These are phyloP conservation scores for Plagodis dolabraria DNA, from an alignment of 2,888 invertebrate genomes.

Conservation along the genomic window DNA sequence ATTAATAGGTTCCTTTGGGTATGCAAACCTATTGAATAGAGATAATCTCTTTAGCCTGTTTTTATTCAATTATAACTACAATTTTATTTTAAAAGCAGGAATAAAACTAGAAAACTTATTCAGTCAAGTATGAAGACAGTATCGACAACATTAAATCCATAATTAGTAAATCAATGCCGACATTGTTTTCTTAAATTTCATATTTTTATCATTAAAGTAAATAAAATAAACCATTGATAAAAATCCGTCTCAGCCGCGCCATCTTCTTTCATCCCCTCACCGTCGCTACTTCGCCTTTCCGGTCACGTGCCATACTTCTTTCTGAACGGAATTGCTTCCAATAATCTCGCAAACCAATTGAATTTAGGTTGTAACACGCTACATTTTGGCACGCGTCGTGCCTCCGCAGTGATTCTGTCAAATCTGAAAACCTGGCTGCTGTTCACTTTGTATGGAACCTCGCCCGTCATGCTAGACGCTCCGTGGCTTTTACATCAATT, in stretches of 20 bases:
- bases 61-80: too few relatives aligned
- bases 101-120: too few relatives aligned
- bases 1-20: too few relatives aligned
- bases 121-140: too few relatives aligned
- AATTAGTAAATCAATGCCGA: too few relatives aligned
- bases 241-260: slow-evolving; percentile 43
- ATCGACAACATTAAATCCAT: too few relatives aligned
- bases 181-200: slow-evolving; percentile 3
- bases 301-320: slow-evolving; percentile 80
- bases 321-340: slow-evolving; percentile 81
- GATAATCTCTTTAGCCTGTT: too few relatives aligned
- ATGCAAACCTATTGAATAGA: too few relatives aligned
- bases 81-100: too few relatives aligned
- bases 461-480: slow-evolving; percentile 54
- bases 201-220: slow-evolving; percentile 56
- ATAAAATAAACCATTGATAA: slow-evolving; percentile 68
- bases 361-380: slow-evolving; percentile 68
- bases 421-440: slow-evolving; percentile 42
- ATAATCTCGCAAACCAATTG: slow-evolving; percentile 68
- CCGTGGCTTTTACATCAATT: slow-evolving; percentile 81
- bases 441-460: slow-evolving; percentile 73
- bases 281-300: slow-evolving; percentile 52
- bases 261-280: slow-evolving; percentile 54
- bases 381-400: slow-evolving; percentile 62
- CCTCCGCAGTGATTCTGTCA: slow-evolving; percentile 64